Evolutionary conservation across 2,113 vertebrate species (phyloP).

Genomic region (Tychaedon coryphoeus): DNA sequence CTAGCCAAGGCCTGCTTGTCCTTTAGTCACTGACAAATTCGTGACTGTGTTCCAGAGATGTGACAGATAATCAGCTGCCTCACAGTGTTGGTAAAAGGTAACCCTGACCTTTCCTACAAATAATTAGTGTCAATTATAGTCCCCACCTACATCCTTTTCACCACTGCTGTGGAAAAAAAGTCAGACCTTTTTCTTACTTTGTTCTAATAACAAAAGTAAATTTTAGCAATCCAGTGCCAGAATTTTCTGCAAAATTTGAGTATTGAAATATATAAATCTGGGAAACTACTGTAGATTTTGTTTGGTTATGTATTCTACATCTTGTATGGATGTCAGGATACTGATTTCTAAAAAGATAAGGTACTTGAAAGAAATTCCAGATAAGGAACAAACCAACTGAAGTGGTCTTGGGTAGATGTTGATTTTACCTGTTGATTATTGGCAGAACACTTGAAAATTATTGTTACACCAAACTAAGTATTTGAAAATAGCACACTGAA

Average conservation of each 20-base stretch:
- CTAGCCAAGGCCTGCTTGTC: slow-evolving; percentile 24
- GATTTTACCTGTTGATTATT: neutral
- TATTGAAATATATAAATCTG: neutral
- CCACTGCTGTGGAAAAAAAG: fast-evolving
- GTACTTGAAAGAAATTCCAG: neutral
- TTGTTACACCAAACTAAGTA: neutral
- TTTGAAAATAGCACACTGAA: neutral
- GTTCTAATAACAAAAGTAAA: neutral
- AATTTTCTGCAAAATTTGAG: neutral
- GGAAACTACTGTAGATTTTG: neutral
- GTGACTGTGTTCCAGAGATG: slow-evolving; percentile 31
- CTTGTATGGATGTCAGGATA: neutral
- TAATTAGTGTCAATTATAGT: slow-evolving; percentile 30
- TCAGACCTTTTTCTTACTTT: neutral
- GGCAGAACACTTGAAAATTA: neutral
- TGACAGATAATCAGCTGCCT: slow-evolving; percentile 43
- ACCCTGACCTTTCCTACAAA: slow-evolving; percentile 48
- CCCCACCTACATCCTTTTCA: neutral
- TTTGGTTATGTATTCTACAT: neutral
- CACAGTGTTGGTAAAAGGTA: slow-evolving; percentile 1
- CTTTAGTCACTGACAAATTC: slow-evolving; percentile 15
- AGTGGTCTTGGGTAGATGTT: neutral
- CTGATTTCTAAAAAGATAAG: neutral
- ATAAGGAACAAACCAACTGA: neutral
- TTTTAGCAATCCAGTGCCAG: neutral